Percentiles rank a stretch among this genome's conserved stretches.
These are phyloP conservation scores for Andricus quercusramuli DNA, from an alignment of 2,888 invertebrate genomes.

Conservation along the genomic window DNA sequence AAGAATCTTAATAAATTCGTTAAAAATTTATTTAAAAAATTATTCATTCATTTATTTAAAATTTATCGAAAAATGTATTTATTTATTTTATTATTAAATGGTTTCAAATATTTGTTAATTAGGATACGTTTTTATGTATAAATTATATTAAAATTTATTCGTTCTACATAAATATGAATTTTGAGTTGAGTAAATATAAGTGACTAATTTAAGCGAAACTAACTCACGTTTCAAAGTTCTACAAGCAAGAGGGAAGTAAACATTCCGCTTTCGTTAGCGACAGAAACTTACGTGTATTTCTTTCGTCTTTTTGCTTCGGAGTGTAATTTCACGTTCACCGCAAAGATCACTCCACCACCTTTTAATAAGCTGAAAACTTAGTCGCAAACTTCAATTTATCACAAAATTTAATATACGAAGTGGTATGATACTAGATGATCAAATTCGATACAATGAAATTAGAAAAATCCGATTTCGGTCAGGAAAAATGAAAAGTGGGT, in stretches of 20 bases:
- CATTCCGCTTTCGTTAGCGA: neutral
- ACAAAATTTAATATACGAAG: neutral
- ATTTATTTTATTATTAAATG: neutral
- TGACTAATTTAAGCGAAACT: neutral
- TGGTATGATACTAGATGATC: no score
- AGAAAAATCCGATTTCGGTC: no score
- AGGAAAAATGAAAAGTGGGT: no score
- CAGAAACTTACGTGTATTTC: neutral
- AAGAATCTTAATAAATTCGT: no score
- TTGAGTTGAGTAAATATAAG: neutral
- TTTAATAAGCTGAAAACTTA: neutral
- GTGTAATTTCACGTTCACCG: neutral
- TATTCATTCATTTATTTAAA: no score
- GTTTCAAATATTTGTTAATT: neutral
- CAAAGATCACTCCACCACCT: neutral
- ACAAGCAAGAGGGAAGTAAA: neutral
- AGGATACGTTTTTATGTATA: neutral
- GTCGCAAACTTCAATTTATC: neutral
- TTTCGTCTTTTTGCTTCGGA: neutral
- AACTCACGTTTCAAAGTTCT: neutral
- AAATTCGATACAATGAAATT: no score
- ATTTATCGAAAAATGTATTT: no score
- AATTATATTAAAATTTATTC: neutral
- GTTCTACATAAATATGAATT: neutral
- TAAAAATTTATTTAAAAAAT: no score